Percentiles rank a stretch among this genome's conserved stretches.
Conservation (phyloP, 2,797 vertebrate species). For the Etheostoma nigrum region DNA sequence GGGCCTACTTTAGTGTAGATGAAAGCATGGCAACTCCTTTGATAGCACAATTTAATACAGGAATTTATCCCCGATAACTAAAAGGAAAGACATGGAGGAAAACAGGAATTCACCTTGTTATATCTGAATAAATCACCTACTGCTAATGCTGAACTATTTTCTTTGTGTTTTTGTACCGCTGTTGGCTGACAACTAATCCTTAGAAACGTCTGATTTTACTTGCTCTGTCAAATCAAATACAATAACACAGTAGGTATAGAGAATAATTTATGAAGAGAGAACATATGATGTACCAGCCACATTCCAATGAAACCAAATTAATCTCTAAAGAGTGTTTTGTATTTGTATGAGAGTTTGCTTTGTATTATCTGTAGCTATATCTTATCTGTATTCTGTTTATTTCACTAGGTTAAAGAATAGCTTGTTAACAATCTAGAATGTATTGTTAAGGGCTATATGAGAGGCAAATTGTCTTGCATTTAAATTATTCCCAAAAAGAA, state of each 20-base stretch:
- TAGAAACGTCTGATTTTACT: slow-evolving; percentile 50
- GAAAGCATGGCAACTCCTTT: slow-evolving; percentile 65
- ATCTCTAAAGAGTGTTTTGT: slow-evolving; percentile 8
- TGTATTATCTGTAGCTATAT: neutral
- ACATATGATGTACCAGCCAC: slow-evolving; percentile 8
- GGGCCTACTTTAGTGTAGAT: slow-evolving; percentile 53
- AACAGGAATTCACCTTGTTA: slow-evolving; percentile 60
- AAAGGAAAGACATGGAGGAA: slow-evolving; percentile 38
- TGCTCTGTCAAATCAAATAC: slow-evolving; percentile 53
- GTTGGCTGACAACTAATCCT: slow-evolving; percentile 38
- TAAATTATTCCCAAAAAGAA: neutral
- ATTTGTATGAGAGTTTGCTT: slow-evolving; percentile 21
- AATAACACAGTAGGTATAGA: slow-evolving; percentile 24
- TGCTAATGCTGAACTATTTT: slow-evolving; percentile 46
- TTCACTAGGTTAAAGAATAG: slow-evolving; percentile 4
- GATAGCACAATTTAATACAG: slow-evolving; percentile 68
- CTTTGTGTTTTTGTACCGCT: slow-evolving; percentile 41
- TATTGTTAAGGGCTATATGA: neutral
- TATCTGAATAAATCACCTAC: slow-evolving; percentile 38
- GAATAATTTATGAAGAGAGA: slow-evolving; percentile 48
- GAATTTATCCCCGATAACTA: slow-evolving; percentile 52
- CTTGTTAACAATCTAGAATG: too few species aligned
- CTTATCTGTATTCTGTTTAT: slow-evolving; percentile 25
- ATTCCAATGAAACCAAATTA: slow-evolving; percentile 1
- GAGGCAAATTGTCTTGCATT: neutral